Conservation (phyloP, 2,113 vertebrate genomes). For the Gorilla gorilla region DNA sequence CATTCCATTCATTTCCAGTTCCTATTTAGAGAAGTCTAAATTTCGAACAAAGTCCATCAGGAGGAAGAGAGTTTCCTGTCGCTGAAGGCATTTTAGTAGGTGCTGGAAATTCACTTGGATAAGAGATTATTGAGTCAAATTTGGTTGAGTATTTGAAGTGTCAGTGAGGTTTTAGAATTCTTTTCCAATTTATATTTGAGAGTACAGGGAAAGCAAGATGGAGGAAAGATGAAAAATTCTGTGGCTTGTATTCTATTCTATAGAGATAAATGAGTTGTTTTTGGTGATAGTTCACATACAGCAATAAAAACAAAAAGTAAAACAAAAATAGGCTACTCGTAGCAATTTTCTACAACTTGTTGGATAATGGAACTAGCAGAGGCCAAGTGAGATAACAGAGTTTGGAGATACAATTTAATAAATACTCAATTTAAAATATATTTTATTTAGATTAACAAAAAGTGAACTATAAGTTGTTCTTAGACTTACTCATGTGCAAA, state of each 20-base stretch:
- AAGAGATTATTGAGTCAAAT: neutral
- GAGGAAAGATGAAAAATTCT: conserved; percentile 13
- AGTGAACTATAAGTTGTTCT: neutral
- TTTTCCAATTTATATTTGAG: conserved; percentile 19
- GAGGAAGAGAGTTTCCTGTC: neutral
- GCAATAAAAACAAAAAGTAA: neutral
- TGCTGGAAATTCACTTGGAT: neutral
- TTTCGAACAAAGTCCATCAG: neutral
- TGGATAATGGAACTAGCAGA: neutral
- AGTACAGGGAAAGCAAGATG: neutral
- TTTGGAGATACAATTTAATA: neutral
- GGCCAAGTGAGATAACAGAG: neutral
- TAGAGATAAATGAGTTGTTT: conserved; percentile 9
- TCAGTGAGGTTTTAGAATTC: conserved; percentile 3
- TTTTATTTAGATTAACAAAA: neutral
- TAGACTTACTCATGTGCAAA: neutral
- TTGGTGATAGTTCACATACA: neutral
- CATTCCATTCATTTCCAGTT: neutral
- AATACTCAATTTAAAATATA: neutral
- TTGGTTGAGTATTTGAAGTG: neutral
- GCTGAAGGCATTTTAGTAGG: neutral
- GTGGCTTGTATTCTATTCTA: neutral
- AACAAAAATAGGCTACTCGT: neutral
- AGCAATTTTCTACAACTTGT: conserved; percentile 19
- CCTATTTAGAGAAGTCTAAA: conserved; percentile 39